These are phyloP conservation scores for Copsychus sechellarum DNA, from an alignment of 2,113 vertebrate genomes.

Conservation along the genomic window DNA sequence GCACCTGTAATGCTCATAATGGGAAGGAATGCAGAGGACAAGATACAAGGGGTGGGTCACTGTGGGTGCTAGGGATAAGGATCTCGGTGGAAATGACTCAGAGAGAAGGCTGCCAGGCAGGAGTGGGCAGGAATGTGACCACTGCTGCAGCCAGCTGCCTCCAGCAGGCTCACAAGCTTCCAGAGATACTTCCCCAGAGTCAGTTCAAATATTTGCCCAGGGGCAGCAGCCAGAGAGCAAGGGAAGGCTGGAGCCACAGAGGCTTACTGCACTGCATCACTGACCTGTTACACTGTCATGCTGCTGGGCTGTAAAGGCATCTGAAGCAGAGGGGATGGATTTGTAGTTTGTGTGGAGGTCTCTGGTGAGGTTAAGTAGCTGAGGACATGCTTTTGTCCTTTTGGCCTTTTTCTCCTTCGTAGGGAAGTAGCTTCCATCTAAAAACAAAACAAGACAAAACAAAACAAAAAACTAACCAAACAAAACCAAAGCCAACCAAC, in stretches of 20 bases:
- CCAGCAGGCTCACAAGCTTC: not conserved
- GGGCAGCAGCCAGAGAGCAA: not conserved
- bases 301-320: not conserved
- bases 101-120: not conserved
- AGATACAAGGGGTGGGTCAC: accelerated
- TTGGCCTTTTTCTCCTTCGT: not conserved
- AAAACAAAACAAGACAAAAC: not conserved
- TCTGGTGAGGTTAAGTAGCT: not conserved
- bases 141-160: not conserved
- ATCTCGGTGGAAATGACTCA: not conserved
- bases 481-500: too few relatives aligned
- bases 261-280: accelerated
- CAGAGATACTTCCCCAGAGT: not conserved
- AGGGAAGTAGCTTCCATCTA: not conserved
- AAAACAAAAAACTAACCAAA: not conserved
- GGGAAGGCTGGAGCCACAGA: not conserved
- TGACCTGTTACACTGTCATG: too few relatives aligned
- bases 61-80: too few relatives aligned
- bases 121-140: not conserved
- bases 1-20: not conserved
- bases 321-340: accelerated
- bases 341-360: not conserved
- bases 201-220: accelerated
- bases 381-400: not conserved
- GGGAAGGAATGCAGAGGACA: not conserved